Conservation (phyloP, 2,797 vertebrate genomes). For the Pitangus sulphuratus region DNA sequence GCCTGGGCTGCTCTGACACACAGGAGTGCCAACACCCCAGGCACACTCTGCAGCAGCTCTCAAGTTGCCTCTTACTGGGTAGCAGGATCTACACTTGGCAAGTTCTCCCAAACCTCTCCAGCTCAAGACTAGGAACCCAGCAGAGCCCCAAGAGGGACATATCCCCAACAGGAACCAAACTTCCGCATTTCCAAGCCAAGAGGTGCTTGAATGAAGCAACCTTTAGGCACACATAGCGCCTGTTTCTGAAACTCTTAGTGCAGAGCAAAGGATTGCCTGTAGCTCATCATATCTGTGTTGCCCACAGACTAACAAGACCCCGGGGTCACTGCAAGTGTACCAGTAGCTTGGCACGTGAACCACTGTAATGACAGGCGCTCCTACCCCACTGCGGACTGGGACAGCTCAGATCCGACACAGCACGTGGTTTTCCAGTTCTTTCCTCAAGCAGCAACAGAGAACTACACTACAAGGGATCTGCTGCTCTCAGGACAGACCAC, state of each 20-base stretch:
- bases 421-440: neutral
- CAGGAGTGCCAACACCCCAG: neutral
- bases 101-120: neutral
- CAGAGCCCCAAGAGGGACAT: neutral
- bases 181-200: neutral
- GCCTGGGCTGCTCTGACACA: neutral
- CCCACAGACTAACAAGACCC: neutral
- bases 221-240: neutral
- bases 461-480: neutral
- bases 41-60: neutral
- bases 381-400: accelerated
- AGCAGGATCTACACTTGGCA: neutral
- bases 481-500: accelerated
- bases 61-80: neutral
- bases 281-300: neutral
- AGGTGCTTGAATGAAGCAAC: neutral
- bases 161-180: neutral
- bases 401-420: neutral
- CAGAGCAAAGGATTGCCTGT: neutral
- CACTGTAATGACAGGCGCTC: accelerated
- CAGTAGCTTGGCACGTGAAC: neutral
- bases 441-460: neutral
- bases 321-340: too few species aligned
- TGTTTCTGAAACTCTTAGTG: neutral
- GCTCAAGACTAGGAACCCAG: neutral